Percentiles rank a stretch among this genome's conserved stretches.
Evolutionary conservation across 2,797 vertebrate species (phyloP).

Genomic region (Lutjanus campechanus): DNA sequence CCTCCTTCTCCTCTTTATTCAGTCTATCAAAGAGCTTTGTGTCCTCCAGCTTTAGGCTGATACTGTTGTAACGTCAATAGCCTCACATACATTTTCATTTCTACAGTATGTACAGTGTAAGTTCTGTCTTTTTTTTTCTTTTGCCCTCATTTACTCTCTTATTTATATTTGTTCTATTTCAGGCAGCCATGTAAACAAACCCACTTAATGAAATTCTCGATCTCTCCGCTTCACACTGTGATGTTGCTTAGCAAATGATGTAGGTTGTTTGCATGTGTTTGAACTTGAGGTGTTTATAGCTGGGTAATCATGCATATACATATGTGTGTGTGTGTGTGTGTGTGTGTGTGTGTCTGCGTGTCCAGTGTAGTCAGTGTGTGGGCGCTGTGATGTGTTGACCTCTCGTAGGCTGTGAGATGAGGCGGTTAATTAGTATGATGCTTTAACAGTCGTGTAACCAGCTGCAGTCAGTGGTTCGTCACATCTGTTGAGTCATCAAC

Average conservation of each 20-base stretch:
- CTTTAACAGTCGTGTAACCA: slow-evolving; percentile 55
- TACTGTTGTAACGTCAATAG: slow-evolving; percentile 7
- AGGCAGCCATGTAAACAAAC: slow-evolving; percentile 32
- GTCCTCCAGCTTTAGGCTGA: slow-evolving; percentile 17
- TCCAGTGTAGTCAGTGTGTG: slow-evolving; percentile 43
- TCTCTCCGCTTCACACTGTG: slow-evolving; percentile 20
- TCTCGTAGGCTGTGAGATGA: slow-evolving; percentile 61
- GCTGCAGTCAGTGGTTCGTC: slow-evolving; percentile 53
- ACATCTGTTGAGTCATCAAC: not conserved
- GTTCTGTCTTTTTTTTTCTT: slow-evolving; percentile 19
- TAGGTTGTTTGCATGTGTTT: slow-evolving; percentile 34
- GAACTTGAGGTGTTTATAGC: slow-evolving; percentile 29
- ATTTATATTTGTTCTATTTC: slow-evolving; percentile 34
- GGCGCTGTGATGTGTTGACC: slow-evolving; percentile 43
- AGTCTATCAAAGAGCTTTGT: slow-evolving; percentile 37
- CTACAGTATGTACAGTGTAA: not conserved
- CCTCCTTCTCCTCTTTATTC: slow-evolving; percentile 35
- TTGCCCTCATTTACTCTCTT: slow-evolving; percentile 14
- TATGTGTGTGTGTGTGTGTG: slow-evolving; percentile 24
- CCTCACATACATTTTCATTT: slow-evolving; percentile 17
- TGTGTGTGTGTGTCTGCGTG: slow-evolving; percentile 26
- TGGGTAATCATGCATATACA: slow-evolving; percentile 1
- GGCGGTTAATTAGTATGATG: slow-evolving; percentile 64
- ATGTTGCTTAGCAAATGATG: slow-evolving; percentile 28
- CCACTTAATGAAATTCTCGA: slow-evolving; percentile 36